Evolutionary conservation across 2,888 invertebrate genomes (phyloP).

Genomic region (Penaeus monodon): DNA sequence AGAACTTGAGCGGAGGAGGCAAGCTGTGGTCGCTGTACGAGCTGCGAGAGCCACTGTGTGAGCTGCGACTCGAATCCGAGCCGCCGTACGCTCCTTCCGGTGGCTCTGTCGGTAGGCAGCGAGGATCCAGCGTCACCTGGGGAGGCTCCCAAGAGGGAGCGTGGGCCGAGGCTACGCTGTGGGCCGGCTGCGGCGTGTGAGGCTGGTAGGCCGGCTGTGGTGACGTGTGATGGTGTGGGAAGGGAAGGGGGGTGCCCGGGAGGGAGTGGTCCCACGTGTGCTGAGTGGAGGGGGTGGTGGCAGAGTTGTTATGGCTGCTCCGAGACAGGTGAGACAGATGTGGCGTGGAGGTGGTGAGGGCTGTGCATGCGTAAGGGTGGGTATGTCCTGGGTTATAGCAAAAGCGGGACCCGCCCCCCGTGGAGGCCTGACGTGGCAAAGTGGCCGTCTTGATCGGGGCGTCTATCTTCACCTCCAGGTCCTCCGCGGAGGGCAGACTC

Average conservation of each 20-base stretch:
- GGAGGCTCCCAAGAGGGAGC: slow-evolving; percentile 27
- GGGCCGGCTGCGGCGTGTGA: not conserved
- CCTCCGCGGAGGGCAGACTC: slow-evolving; percentile 36
- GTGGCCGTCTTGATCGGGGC: slow-evolving; percentile 32
- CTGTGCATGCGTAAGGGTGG: slow-evolving; percentile 43
- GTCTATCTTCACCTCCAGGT: slow-evolving; percentile 21
- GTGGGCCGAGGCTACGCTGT: not conserved
- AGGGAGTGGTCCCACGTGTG: not conserved
- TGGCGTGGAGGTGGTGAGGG: slow-evolving; percentile 41
- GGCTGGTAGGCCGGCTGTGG: too few relatives aligned
- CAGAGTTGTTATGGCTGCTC: slow-evolving; percentile 1
- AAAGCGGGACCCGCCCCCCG: slow-evolving; percentile 36
- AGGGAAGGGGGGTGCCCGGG: not conserved
- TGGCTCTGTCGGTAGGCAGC: slow-evolving; percentile 27
- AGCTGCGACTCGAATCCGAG: slow-evolving; percentile 47
- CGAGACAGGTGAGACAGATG: slow-evolving; percentile 29
- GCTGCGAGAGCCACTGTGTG: slow-evolving; percentile 40
- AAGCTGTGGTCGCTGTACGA: slow-evolving; percentile 49
- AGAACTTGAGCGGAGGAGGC: slow-evolving; percentile 45
- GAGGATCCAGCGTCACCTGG: slow-evolving; percentile 33
- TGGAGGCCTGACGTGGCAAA: slow-evolving; percentile 40
- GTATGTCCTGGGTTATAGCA: slow-evolving; percentile 51
- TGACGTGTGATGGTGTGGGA: not conserved
- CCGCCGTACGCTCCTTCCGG: slow-evolving; percentile 46
- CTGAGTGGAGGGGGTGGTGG: not conserved